A percentile compares a stretch with the other conserved stretches of the same genome.
Conservation (phyloP, 2,113 vertebrate genomes). For the Phocoena sinus region DNA sequence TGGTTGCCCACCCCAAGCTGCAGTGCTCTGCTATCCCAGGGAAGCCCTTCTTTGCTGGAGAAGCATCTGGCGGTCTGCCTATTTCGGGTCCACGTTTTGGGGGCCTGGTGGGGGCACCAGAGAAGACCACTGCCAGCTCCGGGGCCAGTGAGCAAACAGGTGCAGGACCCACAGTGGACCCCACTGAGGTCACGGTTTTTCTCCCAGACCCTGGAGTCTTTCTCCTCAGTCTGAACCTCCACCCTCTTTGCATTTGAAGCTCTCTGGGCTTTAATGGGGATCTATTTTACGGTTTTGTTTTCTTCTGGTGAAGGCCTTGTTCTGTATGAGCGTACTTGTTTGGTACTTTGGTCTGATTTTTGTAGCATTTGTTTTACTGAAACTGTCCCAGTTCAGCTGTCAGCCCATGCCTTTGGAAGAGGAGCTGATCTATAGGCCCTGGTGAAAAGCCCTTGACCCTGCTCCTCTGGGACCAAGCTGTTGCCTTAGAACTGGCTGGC, state of each 20-base stretch:
- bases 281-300: neutral
- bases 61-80: no score
- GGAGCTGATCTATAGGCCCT: neutral
- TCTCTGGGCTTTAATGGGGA: neutral
- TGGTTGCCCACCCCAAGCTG: neutral
- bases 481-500: neutral
- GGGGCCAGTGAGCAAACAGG: neutral
- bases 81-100: neutral
- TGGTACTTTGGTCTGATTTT: neutral
- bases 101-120: neutral
- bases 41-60: neutral
- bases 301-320: neutral
- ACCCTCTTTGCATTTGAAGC: neutral
- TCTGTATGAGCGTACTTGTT: neutral
- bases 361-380: neutral
- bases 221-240: neutral
- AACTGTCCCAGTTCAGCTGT: neutral
- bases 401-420: neutral
- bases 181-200: neutral
- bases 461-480: neutral
- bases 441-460: neutral
- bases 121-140: neutral
- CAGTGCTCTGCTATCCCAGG: neutral
- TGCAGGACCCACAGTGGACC: neutral
- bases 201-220: neutral